Base-by-base conservation (phyloP, 2,113 vertebrate species). In the Paraplagusia blochii region DNA sequence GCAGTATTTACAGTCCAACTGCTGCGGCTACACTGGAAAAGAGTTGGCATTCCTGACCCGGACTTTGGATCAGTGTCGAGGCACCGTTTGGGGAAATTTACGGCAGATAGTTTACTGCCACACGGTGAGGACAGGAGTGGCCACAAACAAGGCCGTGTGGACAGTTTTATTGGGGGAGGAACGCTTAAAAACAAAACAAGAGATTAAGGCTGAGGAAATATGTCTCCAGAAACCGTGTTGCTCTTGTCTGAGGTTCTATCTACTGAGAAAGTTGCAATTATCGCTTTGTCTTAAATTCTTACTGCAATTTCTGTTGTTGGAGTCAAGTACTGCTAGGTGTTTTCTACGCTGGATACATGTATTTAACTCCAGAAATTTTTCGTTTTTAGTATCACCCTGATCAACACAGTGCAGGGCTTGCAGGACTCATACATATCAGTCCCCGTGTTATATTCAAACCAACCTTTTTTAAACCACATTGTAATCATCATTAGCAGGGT, bases 1-100 rank as follows among this genome's bases (percentile, higher is more conserved):
- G 38, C 50, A n/a, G 35, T 22, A 48, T 79, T 75, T 70, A 57
- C 49, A 43, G 47, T 58, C 13, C 54, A 33, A 63, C 69, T 70
- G n/a, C 44, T 49, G 52, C 52, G 38, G 57, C 49, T 11, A 33
- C 7, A 19, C 11, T 34, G 48, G 40, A 44, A 66, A 74, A 15
- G 53, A 52, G 0, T 8, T 1, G 7, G 51, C 39, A 65, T 44
- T 38, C 34, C 18, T 14, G n/a, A 11, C 13, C 36, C 56, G 33
- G 57, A 50, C 47, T 63, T 44, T 4, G 11, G 44, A 16, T 52
- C 15, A 48, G 33, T 14, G 2, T 15, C 42, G 43, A 50, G 34
- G 67, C 71, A 16, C 29, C 55, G 43, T 58, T 39, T 46, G 14
- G 9, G n/a, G 39, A 42, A 14, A 59, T 16, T 34, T 40, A 12